phyloP scores from a whole-genome alignment of 2,888 invertebrate species.

The Drosophila koepferae region DNA sequence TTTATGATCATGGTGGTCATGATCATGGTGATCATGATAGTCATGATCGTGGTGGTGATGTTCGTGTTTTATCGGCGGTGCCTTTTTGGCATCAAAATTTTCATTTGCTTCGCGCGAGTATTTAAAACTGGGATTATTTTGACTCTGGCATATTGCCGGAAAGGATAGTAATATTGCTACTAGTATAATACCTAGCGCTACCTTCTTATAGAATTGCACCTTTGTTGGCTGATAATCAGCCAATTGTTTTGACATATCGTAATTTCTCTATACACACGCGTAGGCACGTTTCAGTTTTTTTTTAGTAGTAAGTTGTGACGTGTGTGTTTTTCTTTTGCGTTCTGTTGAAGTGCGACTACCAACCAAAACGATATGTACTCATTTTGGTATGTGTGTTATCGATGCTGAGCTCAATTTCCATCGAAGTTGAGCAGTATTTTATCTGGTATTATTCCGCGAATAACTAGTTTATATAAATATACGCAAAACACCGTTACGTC shows the following conservation, averaged over 20 bases:
- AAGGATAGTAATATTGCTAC: constrained; percentile 82
- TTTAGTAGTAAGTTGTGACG: constrained; percentile 58
- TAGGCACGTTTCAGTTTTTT: constrained; percentile 25
- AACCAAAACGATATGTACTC: constrained; percentile 28
- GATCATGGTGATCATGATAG: constrained; percentile 31
- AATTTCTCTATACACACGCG: constrained; percentile 27
- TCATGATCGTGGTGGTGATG: constrained; percentile 51
- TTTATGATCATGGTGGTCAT: constrained; percentile 36
- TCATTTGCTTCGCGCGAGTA: constrained; percentile 89
- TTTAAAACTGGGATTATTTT: constrained; percentile 91
- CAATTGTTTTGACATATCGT: constrained; percentile 60
- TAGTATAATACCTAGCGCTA: constrained; percentile 74
- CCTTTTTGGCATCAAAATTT: constrained; percentile 65
- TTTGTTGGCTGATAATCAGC: constrained; percentile 52
- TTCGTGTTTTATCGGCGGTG: constrained; percentile 48
- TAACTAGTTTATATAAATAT: neutral
- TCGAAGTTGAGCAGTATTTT: constrained; percentile 20
- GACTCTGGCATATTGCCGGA: constrained; percentile 84
- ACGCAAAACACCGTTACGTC: neutral
- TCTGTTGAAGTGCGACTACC: constrained; percentile 7
- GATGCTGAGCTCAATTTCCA: constrained; percentile 22
- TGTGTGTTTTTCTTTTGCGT: constrained; percentile 62
- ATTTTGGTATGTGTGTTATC: constrained; percentile 24
- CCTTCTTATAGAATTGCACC: constrained; percentile 61
- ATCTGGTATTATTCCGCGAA: neutral